Evolutionary conservation across 2,113 vertebrate genomes (phyloP).

Genomic region (Nematolebias whitei): DNA sequence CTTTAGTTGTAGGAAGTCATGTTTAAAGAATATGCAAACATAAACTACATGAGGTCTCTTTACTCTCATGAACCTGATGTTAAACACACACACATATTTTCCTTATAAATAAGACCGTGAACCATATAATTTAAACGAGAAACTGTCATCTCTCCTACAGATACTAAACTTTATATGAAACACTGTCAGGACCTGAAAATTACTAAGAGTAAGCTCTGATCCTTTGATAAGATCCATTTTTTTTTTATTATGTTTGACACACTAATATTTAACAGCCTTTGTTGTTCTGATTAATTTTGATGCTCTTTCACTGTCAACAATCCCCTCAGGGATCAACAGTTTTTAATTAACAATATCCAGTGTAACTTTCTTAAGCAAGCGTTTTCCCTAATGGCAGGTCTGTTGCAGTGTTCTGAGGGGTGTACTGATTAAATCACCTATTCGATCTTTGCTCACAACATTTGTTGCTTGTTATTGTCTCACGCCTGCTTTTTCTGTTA

Average conservation of each 20-base stretch:
- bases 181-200: background rate
- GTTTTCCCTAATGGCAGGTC: conserved; percentile 30
- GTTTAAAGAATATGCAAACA: too few species aligned
- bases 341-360: conserved; percentile 61
- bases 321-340: conserved; percentile 56
- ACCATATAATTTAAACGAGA: too few species aligned
- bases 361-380: conserved; percentile 32
- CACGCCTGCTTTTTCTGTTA: conserved; percentile 8
- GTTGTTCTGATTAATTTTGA: conserved; percentile 22
- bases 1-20: too few species aligned
- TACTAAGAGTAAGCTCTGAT: conserved; percentile 9
- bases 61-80: too few species aligned
- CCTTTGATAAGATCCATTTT: conserved; percentile 2
- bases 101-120: too few species aligned
- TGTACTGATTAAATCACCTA: conserved; percentile 39
- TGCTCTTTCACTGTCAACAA: conserved; percentile 34
- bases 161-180: too few species aligned
- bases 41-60: too few species aligned
- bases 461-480: conserved; percentile 18
- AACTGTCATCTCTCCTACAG: too few species aligned
- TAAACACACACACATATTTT: too few species aligned
- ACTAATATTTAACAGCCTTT: conserved; percentile 24
- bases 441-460: conserved; percentile 36
- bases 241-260: conserved; percentile 14
- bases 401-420: conserved; percentile 14